Evolutionary conservation across 2,888 invertebrate species (phyloP), one percentile per base, ranked within the genome.

Genomic region (Spisula subtruncata): DNA sequence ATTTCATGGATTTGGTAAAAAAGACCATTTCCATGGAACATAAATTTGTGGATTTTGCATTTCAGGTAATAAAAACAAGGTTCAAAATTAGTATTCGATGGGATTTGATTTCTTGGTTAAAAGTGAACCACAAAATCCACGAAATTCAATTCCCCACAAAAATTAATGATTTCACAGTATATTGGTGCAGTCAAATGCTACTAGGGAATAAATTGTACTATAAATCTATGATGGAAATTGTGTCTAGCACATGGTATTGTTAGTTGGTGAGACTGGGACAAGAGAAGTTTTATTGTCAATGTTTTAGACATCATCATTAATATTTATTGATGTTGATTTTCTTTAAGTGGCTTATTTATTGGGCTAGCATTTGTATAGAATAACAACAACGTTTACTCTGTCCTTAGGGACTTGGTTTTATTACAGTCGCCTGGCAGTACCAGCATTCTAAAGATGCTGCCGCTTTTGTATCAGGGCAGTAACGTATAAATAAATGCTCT

Each of bases 301-400:
- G 60, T 66, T 66, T 12, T 20, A 66, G 60, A 66, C 60, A 66
- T 66, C 10, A 66, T 66, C 60, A 66, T 66, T 66, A 66, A 25
- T 25, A 66, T 66, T 66, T 66, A 66, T 66, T 66, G 60, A 66
- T 66, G 60, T 66, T 66, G 60, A 75, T 75, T 35, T 32, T 75
- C 75, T 75, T 75, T 75, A 75, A 35, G 35, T 75, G 32, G 75
- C 35, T 16, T 75, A 32, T 75, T 75, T 75, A 75, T 75, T 75
- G 75, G 35, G 2, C 75, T 18, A 18, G 35, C 32, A 32, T 75
- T 35, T 75, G 75, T 75, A 75, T 35, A 75, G 75, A 75, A 35
- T 75, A 35, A 75, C 29, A 75, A 75, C 18, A 75, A 75, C 32
- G 75, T 35, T 75, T 32, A 35, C 32, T 16, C 0, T 16, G 16